A percentile compares a stretch with the other conserved stretches of the same genome.
phyloP scores from a whole-genome alignment of 2,888 invertebrate species.

The Entomobrya multifasciata region DNA sequence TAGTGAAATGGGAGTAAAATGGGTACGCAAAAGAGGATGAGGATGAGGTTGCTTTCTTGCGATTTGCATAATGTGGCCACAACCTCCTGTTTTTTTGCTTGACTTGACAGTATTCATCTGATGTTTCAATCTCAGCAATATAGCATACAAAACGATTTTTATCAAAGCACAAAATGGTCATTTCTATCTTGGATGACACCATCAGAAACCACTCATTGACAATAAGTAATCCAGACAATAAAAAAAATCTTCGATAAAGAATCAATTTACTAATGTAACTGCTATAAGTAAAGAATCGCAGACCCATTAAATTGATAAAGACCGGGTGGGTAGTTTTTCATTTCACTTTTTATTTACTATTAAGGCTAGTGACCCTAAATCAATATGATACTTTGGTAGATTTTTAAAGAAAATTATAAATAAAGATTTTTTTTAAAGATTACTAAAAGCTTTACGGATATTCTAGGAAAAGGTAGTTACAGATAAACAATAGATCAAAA shows the following conservation, averaged over 20 bases:
- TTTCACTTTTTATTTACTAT: too few species aligned
- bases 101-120: too few species aligned
- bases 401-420: too few species aligned
- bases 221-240: conserved; percentile 10
- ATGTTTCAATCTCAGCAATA: background rate
- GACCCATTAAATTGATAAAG: conserved; percentile 55
- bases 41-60: too few species aligned
- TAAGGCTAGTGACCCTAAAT: too few species aligned
- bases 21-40: conserved; percentile 8
- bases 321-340: conserved; percentile 26
- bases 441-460: too few species aligned
- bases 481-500: too few species aligned
- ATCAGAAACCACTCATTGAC: conserved; percentile 19
- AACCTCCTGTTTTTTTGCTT: too few species aligned
- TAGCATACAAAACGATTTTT: too few species aligned
- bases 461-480: too few species aligned
- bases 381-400: too few species aligned
- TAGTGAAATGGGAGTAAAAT: background rate
- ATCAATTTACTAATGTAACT: conserved; percentile 16
- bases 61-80: conserved; percentile 1
- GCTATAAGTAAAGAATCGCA: background rate
- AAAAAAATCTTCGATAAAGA: conserved; percentile 37
- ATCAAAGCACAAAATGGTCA: background rate
- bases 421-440: too few species aligned
- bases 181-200: background rate